Conservation (phyloP, 2,797 vertebrate genomes). For the Chaetodon trifasciatus region DNA sequence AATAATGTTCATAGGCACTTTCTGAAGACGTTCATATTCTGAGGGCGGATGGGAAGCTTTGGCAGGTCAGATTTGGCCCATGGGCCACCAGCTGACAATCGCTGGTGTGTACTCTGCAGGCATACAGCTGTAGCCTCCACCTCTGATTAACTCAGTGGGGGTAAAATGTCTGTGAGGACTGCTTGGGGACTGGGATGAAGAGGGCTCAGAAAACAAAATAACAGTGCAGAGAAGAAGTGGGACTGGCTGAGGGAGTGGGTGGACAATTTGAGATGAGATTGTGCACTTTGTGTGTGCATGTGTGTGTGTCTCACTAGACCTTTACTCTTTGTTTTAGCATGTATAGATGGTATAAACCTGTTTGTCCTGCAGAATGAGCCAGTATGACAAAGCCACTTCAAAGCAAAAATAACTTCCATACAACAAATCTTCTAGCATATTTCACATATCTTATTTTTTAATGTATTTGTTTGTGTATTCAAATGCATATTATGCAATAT, state of each 20-base stretch:
- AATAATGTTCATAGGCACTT: no score
- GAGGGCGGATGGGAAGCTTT: no score
- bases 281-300: conserved; percentile 34
- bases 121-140: conserved; percentile 58
- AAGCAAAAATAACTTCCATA: conserved; percentile 1
- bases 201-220: conserved; percentile 68
- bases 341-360: conserved; percentile 8
- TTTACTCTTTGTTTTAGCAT: conserved; percentile 26
- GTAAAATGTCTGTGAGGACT: conserved; percentile 61
- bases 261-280: conserved; percentile 62
- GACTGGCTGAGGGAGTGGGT: conserved; percentile 48
- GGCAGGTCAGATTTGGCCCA: no score
- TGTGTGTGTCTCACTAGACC: conserved; percentile 23
- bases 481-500: conserved; percentile 3
- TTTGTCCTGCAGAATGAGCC: conserved; percentile 11
- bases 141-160: conserved; percentile 78
- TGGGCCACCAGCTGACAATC: no score
- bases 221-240: conserved; percentile 54
- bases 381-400: neutral
- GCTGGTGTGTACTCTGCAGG: conserved; percentile 30
- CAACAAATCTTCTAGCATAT: neutral
- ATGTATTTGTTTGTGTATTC: conserved; percentile 16
- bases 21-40: no score
- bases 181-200: conserved; percentile 56
- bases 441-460: neutral